Evolutionary conservation across 2,888 invertebrate species (phyloP).

Genomic region (Eulithis prunata): DNA sequence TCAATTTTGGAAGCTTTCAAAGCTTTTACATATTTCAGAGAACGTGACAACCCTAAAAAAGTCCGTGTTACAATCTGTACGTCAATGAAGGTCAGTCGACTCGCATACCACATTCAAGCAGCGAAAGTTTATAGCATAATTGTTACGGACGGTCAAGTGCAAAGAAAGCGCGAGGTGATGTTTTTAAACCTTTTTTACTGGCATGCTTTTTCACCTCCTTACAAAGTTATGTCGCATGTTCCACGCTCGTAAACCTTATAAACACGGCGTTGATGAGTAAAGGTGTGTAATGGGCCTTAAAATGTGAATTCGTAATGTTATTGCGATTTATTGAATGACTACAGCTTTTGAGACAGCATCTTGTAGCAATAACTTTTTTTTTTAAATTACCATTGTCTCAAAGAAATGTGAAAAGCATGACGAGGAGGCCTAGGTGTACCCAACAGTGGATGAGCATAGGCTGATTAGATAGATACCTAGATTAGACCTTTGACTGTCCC

Average conservation of each 20-base stretch:
- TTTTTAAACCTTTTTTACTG: slow-evolving; percentile 38
- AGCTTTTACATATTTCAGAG: not conserved
- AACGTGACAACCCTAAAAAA: slow-evolving; percentile 21
- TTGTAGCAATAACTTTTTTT: too few species aligned
- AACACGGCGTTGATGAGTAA: slow-evolving; percentile 33
- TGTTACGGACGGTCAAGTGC: slow-evolving; percentile 69
- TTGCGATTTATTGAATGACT: slow-evolving; percentile 19
- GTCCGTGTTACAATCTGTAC: slow-evolving; percentile 23
- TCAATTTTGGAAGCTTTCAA: not conserved
- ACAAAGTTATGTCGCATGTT: slow-evolving; percentile 36
- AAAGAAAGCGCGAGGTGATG: slow-evolving; percentile 53
- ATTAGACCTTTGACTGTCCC: too few species aligned
- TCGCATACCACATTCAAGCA: slow-evolving; percentile 54
- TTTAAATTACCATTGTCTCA: too few species aligned
- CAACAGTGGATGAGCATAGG: too few species aligned
- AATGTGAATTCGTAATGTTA: slow-evolving; percentile 25
- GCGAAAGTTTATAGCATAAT: slow-evolving; percentile 76
- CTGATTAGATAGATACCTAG: too few species aligned
- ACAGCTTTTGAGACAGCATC: too few species aligned
- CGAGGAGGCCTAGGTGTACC: too few species aligned
- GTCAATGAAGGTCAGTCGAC: slow-evolving; percentile 60
- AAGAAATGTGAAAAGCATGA: too few species aligned
- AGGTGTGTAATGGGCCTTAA: slow-evolving; percentile 27
- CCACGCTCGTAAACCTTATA: slow-evolving; percentile 37
- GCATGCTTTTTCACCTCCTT: slow-evolving; percentile 15